Evolutionary conservation across 92 coral and sea anemone genomes (phyloP).

Genomic region (Ricordea florida): DNA sequence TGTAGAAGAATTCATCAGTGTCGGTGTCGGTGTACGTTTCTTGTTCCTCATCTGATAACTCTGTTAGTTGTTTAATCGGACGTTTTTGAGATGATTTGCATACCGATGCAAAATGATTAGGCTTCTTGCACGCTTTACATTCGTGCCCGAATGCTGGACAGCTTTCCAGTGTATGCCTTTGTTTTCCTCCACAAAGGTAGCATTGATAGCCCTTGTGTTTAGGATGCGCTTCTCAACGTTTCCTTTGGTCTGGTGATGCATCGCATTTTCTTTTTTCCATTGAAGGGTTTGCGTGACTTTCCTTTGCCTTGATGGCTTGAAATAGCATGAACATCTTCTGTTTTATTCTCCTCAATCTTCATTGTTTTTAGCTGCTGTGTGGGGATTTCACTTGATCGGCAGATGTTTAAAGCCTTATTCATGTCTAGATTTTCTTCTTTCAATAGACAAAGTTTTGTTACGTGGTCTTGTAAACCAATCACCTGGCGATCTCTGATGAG

Average conservation of each 20-base stretch:
- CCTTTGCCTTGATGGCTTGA: not conserved
- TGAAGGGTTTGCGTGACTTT: not conserved
- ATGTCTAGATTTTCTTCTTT: slow-evolving; percentile 13
- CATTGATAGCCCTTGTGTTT: slow-evolving; percentile 1
- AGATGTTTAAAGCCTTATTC: slow-evolving; percentile 24
- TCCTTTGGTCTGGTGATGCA: slow-evolving; percentile 1
- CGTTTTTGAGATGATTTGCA: slow-evolving; percentile 10
- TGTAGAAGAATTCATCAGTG: slow-evolving; percentile 14
- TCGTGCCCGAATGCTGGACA: slow-evolving; percentile 31
- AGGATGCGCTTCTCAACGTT: not conserved
- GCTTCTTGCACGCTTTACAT: slow-evolving; percentile 21
- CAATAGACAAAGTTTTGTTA: slow-evolving; percentile 11
- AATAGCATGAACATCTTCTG: slow-evolving; percentile 10
- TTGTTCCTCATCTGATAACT: slow-evolving; percentile 1
- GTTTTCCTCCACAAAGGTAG: slow-evolving; percentile 22
- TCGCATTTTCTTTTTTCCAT: not conserved
- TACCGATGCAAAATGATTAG: slow-evolving; percentile 29
- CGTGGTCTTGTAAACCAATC: slow-evolving; percentile 18
- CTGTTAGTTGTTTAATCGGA: not conserved
- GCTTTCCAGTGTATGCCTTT: slow-evolving; percentile 8
- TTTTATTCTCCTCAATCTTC: slow-evolving; percentile 1
- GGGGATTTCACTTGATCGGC: slow-evolving; percentile 27
- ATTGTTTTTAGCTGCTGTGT: slow-evolving; percentile 32
- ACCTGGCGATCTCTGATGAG: slow-evolving; percentile 18
- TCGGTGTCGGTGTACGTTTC: slow-evolving; percentile 19